Base-by-base conservation (phyloP, 2,888 invertebrate species). In the Arenicola marina region DNA sequence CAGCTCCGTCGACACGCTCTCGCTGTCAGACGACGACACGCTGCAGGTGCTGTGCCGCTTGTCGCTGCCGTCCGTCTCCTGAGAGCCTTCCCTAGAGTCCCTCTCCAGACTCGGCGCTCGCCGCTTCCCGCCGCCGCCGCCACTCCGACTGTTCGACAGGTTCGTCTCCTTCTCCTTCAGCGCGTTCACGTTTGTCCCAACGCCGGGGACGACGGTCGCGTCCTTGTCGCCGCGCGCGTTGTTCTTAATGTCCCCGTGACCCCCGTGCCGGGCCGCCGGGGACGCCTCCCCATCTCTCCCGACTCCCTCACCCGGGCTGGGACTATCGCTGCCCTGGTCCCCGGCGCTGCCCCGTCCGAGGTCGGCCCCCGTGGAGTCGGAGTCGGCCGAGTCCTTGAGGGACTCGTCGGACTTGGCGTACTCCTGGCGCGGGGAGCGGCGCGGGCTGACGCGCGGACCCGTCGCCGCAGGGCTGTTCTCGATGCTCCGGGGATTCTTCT, bases 401-500 rank as follows among this genome's bases (percentile, higher is more conserved):
- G 57, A 57, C n/a, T 54, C 60, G 31, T 44, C 45, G 11, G 60
- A 32, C 33, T 59, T 44, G 29, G 70, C 43, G 34, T 59, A 71
- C 62, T 70, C 69, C 51, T 61, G 68, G 2, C 68, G 45, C 7
- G 68, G 67, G 2, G 70, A 69, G 28, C 76, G 69, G 53, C 73
- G 70, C 31, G 79, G 76, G 32, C 76, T 77, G 34, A 71, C 68
- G n/a, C 68, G 71, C 3, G 70, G 68, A 15, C 28, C 28, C n/a
- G 32, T 33, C 18, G 54, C 26, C 24, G 34, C 51, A 1, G 82
- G 82, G 64, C 81, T 82, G 69, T 79, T 80, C 68, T 81, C 79
- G 33, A 82, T 78, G 61, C 81, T 82, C 43, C 75, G 72, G 21
- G 94, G 92, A 78, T 93, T 93, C 83, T 91, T 93, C 68, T 91